phyloP scores from a whole-genome alignment of 2,888 invertebrate genomes.

The Pseudococcus viburni region DNA sequence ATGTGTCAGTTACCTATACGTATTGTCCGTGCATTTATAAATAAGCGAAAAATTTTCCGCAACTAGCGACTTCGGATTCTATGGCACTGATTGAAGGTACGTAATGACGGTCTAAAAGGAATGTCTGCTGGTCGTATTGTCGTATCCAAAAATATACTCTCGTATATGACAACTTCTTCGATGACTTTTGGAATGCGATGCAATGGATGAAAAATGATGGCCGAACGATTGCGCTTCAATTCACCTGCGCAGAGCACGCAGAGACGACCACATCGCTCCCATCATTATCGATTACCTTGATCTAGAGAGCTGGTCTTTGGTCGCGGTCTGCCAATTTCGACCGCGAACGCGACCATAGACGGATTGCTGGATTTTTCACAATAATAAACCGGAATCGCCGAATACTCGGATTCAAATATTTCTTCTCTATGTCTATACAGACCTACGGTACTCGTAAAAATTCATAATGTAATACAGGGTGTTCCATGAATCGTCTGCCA shows the following conservation, averaged over 20 bases:
- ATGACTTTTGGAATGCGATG: conserved; percentile 18
- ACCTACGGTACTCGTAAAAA: not conserved
- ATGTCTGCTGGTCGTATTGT: not conserved
- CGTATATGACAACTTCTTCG: not conserved
- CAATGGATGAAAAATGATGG: conserved; percentile 24
- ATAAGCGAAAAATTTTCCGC: conserved; percentile 5
- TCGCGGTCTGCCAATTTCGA: conserved; percentile 22
- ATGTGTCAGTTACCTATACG: not conserved
- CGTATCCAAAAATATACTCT: not conserved
- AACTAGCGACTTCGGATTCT: not conserved
- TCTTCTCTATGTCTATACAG: too few species aligned
- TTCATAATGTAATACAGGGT: not conserved
- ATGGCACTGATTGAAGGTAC: not conserved
- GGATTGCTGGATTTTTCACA: not conserved
- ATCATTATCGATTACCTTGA: conserved; percentile 47
- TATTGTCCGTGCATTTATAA: not conserved
- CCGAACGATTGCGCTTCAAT: not conserved
- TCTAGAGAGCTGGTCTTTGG: conserved; percentile 5
- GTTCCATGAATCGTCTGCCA: too few species aligned
- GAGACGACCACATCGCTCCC: not conserved
- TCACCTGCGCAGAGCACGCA: not conserved
- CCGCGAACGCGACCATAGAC: not conserved
- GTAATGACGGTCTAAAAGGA: not conserved
- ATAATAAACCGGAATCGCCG: conserved; percentile 16
- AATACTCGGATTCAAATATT: not conserved